Conservation (phyloP, 23 tunicate genomes). For the Corella eumyota region DNA sequence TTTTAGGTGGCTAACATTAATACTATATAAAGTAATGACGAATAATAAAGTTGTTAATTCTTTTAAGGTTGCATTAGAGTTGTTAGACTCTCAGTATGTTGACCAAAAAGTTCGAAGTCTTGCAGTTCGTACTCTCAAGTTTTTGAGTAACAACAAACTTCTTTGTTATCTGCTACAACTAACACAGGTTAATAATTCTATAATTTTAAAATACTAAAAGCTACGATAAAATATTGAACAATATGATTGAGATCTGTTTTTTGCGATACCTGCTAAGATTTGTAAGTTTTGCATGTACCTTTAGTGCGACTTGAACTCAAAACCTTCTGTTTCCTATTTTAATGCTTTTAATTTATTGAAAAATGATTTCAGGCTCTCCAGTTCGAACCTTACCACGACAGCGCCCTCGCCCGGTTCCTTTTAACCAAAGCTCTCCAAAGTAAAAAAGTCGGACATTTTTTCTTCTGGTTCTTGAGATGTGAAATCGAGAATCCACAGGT, state of each 20-base stretch:
- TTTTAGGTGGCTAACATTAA: too few species aligned
- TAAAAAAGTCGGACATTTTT: conserved; percentile 85
- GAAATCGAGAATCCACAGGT: conserved; percentile 81
- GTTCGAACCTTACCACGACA: conserved; percentile 95
- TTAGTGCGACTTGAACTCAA: too few species aligned
- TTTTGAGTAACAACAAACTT: conserved; percentile 51
- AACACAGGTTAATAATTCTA: conserved; percentile 49
- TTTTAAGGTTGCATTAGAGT: conserved; percentile 63
- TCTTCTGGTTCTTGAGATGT: conserved; percentile 88
- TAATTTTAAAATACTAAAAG: too few species aligned
- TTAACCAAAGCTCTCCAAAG: conserved; percentile 66
- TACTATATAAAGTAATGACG: too few species aligned
- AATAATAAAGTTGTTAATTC: too few species aligned
- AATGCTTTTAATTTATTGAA: too few species aligned
- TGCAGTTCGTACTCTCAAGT: conserved; percentile 54
- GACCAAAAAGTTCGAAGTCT: conserved; percentile 78
- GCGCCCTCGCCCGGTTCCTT: conserved; percentile 84
- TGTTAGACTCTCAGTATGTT: conserved; percentile 58
- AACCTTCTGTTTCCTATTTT: too few species aligned
- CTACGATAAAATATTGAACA: too few species aligned
- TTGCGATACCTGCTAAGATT: too few species aligned
- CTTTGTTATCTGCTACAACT: conserved; percentile 65
- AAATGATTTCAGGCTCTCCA: conserved; percentile 90
- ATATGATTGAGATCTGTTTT: too few species aligned
- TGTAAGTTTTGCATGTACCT: too few species aligned